Conservation (phyloP, 2,888 invertebrate genomes). For the Cancer borealis region DNA sequence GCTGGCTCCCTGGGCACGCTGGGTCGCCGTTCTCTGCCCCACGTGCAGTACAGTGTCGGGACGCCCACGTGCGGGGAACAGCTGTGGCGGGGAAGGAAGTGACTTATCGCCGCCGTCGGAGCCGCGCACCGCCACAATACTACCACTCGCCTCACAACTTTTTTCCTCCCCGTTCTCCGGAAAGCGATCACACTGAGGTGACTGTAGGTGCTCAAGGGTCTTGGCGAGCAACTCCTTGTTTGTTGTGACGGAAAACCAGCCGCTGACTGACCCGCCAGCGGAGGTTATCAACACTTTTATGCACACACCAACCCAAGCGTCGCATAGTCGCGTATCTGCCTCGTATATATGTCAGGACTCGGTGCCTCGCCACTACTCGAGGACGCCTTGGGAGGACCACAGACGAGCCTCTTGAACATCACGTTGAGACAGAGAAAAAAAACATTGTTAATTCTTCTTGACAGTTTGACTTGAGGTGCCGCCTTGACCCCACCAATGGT, state of each 20-base stretch:
- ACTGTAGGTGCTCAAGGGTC: background rate
- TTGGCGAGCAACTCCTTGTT: background rate
- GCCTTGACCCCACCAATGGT: background rate
- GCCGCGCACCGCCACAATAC: slow-evolving; percentile 50
- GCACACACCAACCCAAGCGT: background rate
- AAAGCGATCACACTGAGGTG: slow-evolving; percentile 12
- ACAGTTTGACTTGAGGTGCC: slow-evolving; percentile 6
- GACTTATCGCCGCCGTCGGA: slow-evolving; percentile 63
- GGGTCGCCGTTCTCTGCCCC: slow-evolving; percentile 31
- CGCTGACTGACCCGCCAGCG: slow-evolving; percentile 25
- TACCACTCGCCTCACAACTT: background rate
- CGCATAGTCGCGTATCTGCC: slow-evolving; percentile 14
- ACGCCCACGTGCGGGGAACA: slow-evolving; percentile 64
- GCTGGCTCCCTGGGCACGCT: slow-evolving; percentile 23
- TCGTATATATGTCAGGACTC: slow-evolving; percentile 23
- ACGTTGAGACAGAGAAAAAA: slow-evolving; percentile 7
- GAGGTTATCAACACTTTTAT: slow-evolving; percentile 33
- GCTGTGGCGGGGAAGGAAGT: slow-evolving; percentile 65
- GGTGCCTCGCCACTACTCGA: background rate
- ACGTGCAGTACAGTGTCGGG: slow-evolving; percentile 51
- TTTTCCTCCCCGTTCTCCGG: slow-evolving; percentile 17
- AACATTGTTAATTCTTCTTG: background rate
- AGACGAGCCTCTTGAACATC: background rate
- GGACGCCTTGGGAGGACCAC: background rate
- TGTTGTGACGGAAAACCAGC: slow-evolving; percentile 41